Evolutionary conservation across 2,888 invertebrate genomes (phyloP), one percentile per base, ranked within the genome.

Genomic region (Steromphala cineraria): DNA sequence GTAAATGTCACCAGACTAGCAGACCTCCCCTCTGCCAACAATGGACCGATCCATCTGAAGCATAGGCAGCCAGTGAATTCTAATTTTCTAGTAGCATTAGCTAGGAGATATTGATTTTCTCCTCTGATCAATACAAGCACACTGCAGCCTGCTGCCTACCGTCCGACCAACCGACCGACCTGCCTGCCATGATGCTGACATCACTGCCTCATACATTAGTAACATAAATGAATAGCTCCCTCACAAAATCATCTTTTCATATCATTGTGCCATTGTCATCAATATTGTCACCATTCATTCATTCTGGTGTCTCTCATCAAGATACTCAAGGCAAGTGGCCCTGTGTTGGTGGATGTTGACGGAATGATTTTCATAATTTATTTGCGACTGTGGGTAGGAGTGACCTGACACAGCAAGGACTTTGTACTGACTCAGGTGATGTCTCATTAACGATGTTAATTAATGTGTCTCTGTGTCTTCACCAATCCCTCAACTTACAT

Each of bases 321-420:
- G 8, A 13, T 46, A 8, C 46, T 46, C 46, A 46, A 46, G 46
- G 46, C 5, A 8, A 46, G 46, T 10, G 46, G 46, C 13, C 13
- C 46, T 1, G 13, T 46, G 46, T 46, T 13, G 10, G 10, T 46
- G 46, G 46, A 46, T 13, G 46, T 5, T 46, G 46, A 46, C 13
- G 46, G 13, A 31, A 71, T 71, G 36, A 71, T 71, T 71, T 71
- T 71, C 71, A 71, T 71, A 71, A 71, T 71, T 71, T 71, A 71
- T 71, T 36, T 36, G 62, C 62, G 62, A 62, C 40, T 13, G n/a
- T 36, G 71, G n/a, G 19, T 17, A 28, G 10, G 36, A 71, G 40
- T 36, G 71, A 19, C 36, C 19, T 71, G 31, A 19, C 40, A 40
- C 15, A 10, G 71, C 19, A 19, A 19, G 17, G 71, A 36, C 15